phyloP scores from a whole-genome alignment of 2,888 invertebrate genomes.

The Rhagophthalmus giganteus region DNA sequence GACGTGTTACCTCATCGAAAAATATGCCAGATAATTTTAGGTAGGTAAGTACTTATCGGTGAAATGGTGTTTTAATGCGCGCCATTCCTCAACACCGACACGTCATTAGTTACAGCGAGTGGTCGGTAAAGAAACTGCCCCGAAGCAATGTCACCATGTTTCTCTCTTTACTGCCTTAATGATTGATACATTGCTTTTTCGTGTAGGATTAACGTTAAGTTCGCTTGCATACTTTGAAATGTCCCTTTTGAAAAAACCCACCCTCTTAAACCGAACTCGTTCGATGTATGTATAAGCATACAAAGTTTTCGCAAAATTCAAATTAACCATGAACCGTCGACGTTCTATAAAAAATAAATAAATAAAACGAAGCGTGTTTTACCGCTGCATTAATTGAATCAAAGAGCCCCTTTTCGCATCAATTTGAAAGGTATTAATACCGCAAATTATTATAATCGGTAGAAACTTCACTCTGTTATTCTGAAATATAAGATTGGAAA shows the following conservation, averaged over 20 bases:
- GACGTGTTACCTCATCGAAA: background rate
- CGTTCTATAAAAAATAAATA: background rate
- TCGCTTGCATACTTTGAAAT: background rate
- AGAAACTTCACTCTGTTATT: background rate
- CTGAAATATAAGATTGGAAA: constrained; percentile 7
- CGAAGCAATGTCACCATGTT: constrained; percentile 44
- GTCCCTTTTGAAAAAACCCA: background rate
- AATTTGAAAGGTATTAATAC: constrained; percentile 2
- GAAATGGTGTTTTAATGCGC: constrained; percentile 25
- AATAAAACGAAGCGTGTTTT: too few species aligned
- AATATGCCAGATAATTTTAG: constrained; percentile 10
- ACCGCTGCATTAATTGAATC: constrained; percentile 2
- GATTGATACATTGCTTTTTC: constrained; percentile 47
- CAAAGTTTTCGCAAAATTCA: background rate
- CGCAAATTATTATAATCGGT: constrained; percentile 6
- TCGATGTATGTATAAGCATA: background rate
- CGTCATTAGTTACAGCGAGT: constrained; percentile 48
- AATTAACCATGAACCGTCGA: background rate
- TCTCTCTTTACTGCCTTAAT: constrained; percentile 46
- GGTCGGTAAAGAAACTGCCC: constrained; percentile 49
- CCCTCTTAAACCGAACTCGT: background rate
- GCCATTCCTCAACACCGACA: constrained; percentile 47
- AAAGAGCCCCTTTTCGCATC: background rate
- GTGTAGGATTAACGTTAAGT: constrained; percentile 20
- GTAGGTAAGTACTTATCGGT: too few species aligned